Evolutionary conservation across 2,888 invertebrate genomes (phyloP), one percentile per base, ranked within the genome.

Genomic region (Epirrhoe alternata): DNA sequence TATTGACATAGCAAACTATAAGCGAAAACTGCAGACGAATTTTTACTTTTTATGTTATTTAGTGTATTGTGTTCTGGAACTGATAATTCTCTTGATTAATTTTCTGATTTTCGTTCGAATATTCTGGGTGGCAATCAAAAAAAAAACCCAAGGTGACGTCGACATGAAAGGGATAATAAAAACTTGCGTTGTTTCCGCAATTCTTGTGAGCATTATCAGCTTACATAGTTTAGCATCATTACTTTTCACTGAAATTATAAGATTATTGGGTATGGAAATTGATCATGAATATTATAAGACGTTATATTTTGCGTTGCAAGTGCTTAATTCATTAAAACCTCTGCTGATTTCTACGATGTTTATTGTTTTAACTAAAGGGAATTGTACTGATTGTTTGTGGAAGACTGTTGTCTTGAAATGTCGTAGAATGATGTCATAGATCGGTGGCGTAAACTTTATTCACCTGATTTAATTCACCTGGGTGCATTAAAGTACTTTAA

Each of bases 321-420:
- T 66, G 7, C n/a, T 66, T 16, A 57, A 61, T 53, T 57, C 66
- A 10, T 66, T 8, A n/a, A 61, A 66, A 57, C 31, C 17, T 47
- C 6, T 61, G 31, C 57, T 17, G 0, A 31, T 66, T n/a, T 57
- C 66, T 1, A 10, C 17, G 6, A 61, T 66, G 0, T 66, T 66
- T 53, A 35, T 66, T 38, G 17, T 61, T 10, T 5, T 66, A 53
- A 61, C 57, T n/a, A 61, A 52, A 5, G 6, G 45, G 24, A 8
- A 12, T 4, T 65, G 60, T 47, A 12, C 14, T 6, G 56, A 30
- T 16, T 45, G 60, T 16, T 14, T 65, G 30, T 47, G 42, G 45
- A 60, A 56, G 33, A 16, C 35, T 4, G 47, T 65, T 7, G n/a
- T 47, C 12, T 33, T 47, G 5, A 65, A 33, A 56, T 60, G 42